Base-by-base conservation (phyloP, 2,888 invertebrate species). In the Anorthoa munda region DNA sequence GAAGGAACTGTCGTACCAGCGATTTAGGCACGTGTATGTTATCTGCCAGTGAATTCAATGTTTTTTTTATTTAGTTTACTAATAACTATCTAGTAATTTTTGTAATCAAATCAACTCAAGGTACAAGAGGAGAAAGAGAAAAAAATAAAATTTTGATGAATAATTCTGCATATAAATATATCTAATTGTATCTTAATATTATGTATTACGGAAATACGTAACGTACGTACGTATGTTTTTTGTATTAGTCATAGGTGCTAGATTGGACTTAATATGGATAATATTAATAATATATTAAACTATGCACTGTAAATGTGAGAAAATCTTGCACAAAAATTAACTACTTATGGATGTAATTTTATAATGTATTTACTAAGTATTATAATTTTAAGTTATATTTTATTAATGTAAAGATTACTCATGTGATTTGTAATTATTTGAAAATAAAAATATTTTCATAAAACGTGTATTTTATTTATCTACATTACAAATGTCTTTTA, bases 391-490 rank as follows among this genome's bases (percentile, higher is more conserved):
- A 70, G 83, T 69, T 51, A 79, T 39, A 9, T 39, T 58, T 63
- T 51, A 63, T 53, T 59, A 59, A 46, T 69, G 12, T 51, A 26
- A 59, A 21, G 12, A 48, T 61, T 74, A 72, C 18, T n/a, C 18
- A 50, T 17, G 2, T 66, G 23, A 53, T 72, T 56, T 63, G 13
- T 59, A 81, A 51, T 58, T 39, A 64, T 63, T 71, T 70, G 11
- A 17, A 70, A 81, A 75, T 81, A 66, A 75, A 83, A 21, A 55
- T 71, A 75, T 75, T 83, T 81, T 79, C 31, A 0, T 66, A 60
- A 31, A 15, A 31, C 1, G 13, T 58, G 13, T 63, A 7, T 63
- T 75, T 76, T 48, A 39, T 59, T 75, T 46, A n/a, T 7, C 2
- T 23, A 12, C 0, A 50, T 46, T 53, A 26, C 0, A 21, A 13